Conservation (phyloP, 2,888 invertebrate genomes). For the Rutpela maculata region DNA sequence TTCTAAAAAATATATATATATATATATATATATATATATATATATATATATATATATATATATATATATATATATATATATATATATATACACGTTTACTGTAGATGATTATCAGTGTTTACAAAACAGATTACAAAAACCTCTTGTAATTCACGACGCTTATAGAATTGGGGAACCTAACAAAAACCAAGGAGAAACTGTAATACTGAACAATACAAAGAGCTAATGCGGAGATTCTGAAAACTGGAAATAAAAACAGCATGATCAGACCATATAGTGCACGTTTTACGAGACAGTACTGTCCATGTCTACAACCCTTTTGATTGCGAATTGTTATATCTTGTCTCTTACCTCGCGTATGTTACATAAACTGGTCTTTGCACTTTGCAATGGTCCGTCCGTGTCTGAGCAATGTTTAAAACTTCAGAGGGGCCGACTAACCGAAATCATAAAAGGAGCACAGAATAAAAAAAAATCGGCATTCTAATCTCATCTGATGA, state of each 20-base stretch:
- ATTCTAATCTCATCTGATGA: too few species aligned
- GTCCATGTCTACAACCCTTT: slow-evolving; percentile 10
- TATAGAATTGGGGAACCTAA: neutral
- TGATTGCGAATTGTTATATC: slow-evolving; percentile 26
- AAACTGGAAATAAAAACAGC: slow-evolving; percentile 2
- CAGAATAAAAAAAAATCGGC: neutral
- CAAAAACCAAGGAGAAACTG: neutral
- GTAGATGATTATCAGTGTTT: too few species aligned
- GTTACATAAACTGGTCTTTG: slow-evolving; percentile 24
- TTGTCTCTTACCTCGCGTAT: slow-evolving; percentile 14
- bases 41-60: too few species aligned
- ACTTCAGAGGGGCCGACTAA: neutral
- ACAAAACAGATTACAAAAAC: neutral
- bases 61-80: too few species aligned
- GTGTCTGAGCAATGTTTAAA: slow-evolving; percentile 15
- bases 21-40: too few species aligned
- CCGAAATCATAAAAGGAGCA: neutral
- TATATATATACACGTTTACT: too few species aligned
- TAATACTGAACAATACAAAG: neutral
- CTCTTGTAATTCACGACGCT: neutral
- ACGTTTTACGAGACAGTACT: slow-evolving; percentile 21
- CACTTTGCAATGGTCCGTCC: neutral
- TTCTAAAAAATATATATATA: too few species aligned
- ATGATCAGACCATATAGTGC: neutral
- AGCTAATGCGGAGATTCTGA: slow-evolving; percentile 1